Percentiles rank a stretch among this genome's conserved stretches.
Conservation (phyloP, 2,888 invertebrate genomes). For the Hypolimnas misippus region DNA sequence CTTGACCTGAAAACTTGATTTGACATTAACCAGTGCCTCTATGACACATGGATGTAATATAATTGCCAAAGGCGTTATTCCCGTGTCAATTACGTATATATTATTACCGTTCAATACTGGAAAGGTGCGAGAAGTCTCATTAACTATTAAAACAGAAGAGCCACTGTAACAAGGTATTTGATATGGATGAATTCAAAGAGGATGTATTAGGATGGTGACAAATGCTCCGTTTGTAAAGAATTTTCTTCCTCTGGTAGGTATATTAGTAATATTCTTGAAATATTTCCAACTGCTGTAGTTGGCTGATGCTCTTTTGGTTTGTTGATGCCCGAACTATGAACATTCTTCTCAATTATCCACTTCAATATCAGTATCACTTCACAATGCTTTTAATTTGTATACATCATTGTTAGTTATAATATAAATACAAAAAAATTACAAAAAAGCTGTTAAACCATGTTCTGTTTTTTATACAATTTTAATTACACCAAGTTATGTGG, state of each 20-base stretch:
- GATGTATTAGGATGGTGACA: constrained; percentile 42
- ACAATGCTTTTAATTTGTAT: constrained; percentile 36
- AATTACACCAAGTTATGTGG: constrained; percentile 1
- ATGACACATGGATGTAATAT: constrained; percentile 56
- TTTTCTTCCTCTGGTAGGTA: constrained; percentile 32
- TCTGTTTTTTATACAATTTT: constrained; percentile 8
- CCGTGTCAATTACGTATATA: constrained; percentile 56
- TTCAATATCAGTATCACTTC: constrained; percentile 45
- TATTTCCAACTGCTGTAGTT: constrained; percentile 16
- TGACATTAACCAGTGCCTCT: constrained; percentile 76
- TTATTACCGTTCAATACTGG: constrained; percentile 53
- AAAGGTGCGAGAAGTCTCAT: constrained; percentile 44
- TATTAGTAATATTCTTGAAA: constrained; percentile 33
- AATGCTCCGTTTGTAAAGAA: constrained; percentile 37
- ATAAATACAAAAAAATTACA: constrained; percentile 1
- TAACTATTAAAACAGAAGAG: constrained; percentile 37
- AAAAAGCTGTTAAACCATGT: constrained; percentile 5
- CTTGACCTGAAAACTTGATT: constrained; percentile 83
- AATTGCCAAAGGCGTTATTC: constrained; percentile 57
- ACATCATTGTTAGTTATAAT: constrained; percentile 9
- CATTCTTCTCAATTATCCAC: constrained; percentile 44
- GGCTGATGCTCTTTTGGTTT: constrained; percentile 21
- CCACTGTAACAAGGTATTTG: constrained; percentile 38
- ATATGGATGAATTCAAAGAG: constrained; percentile 41
- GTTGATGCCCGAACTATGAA: constrained; percentile 23